phyloP scores from a whole-genome alignment of 2,888 invertebrate genomes.

The Alentia gelatinosa region DNA sequence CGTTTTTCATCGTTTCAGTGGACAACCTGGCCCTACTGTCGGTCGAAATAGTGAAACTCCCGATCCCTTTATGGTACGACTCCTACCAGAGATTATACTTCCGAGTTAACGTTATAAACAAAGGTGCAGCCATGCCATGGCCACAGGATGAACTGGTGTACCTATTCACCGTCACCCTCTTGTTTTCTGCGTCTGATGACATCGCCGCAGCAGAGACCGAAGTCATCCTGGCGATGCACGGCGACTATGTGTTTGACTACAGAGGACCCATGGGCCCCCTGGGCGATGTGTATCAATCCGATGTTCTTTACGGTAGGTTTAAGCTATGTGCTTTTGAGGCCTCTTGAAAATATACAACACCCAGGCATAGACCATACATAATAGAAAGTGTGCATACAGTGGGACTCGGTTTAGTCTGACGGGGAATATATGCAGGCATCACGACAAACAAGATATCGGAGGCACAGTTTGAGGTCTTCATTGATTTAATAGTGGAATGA shows the following conservation, averaged over 20 bases:
- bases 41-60: not conserved
- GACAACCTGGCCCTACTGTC: not conserved
- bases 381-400: too few relatives aligned
- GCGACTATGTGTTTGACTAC: not conserved
- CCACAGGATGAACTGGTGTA: not conserved
- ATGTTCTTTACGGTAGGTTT: not conserved
- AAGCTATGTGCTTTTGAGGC: too few relatives aligned
- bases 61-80: not conserved
- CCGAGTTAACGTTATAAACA: not conserved
- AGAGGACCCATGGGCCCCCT: not conserved
- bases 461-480: too few relatives aligned
- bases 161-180: not conserved
- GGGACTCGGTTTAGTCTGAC: too few relatives aligned
- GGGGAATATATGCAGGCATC: too few relatives aligned
- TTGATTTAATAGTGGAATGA: too few relatives aligned
- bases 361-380: too few relatives aligned
- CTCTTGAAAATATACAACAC: too few relatives aligned
- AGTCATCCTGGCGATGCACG: not conserved
- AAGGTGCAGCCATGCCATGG: conserved; percentile 5
- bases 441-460: too few relatives aligned
- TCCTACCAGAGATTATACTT: not conserved
- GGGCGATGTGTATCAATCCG: not conserved
- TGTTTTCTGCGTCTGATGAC: not conserved
- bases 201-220: not conserved
- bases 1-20: too few relatives aligned